Evolutionary conservation across 2,113 vertebrate species (phyloP).

Genomic region (Hoplias malabaricus): DNA sequence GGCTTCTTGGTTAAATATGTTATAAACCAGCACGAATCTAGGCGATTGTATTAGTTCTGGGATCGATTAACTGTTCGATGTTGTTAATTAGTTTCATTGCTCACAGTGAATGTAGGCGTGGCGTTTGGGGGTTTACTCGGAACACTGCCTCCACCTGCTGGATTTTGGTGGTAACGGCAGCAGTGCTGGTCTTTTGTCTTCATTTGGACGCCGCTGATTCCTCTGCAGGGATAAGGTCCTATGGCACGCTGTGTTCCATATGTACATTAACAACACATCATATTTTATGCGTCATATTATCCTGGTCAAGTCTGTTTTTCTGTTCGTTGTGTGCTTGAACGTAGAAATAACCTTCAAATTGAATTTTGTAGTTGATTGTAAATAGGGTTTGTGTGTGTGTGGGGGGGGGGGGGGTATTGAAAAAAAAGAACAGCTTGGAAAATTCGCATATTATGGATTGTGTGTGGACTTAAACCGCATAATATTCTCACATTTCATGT

Average conservation of each 20-base stretch:
- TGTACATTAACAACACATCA: too few relatives aligned
- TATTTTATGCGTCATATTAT: too few relatives aligned
- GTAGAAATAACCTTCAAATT: too few relatives aligned
- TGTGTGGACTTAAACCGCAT: too few relatives aligned
- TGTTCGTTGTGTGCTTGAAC: background rate
- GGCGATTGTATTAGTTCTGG: background rate
- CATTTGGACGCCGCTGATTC: background rate
- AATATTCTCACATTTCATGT: too few relatives aligned
- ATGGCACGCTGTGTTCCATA: too few relatives aligned
- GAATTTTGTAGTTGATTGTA: too few relatives aligned
- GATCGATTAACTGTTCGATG: background rate
- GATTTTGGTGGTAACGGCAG: constrained; percentile 21
- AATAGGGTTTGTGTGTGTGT: too few relatives aligned
- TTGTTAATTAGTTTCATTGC: background rate
- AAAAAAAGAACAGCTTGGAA: too few relatives aligned
- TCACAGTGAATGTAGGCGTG: background rate
- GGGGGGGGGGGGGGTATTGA: too few relatives aligned
- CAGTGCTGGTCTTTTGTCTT: background rate
- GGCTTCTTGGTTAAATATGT: background rate
- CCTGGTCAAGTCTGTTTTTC: background rate
- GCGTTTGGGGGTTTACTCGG: constrained; percentile 58
- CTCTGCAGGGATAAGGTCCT: background rate
- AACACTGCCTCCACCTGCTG: constrained; percentile 87
- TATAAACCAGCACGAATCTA: background rate
- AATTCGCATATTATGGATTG: too few relatives aligned